These are phyloP conservation scores for Rhinogobius similis DNA, from an alignment of 2,113 vertebrate species.

Conservation along the genomic window DNA sequence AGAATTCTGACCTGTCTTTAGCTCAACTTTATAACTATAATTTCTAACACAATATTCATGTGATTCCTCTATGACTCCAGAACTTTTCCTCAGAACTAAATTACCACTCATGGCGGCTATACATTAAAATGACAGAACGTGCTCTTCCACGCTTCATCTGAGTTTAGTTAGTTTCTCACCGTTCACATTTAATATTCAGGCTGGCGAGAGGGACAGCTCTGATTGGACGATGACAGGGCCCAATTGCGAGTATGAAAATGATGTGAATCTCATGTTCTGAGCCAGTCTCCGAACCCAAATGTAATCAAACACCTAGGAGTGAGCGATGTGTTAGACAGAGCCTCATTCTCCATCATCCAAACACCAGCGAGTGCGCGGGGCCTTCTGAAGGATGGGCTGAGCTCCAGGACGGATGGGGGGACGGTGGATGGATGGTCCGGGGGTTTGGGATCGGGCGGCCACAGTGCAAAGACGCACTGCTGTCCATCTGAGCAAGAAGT, in stretches of 20 bases:
- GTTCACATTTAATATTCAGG: slow-evolving; percentile 1
- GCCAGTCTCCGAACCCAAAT: not conserved
- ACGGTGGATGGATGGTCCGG: not conserved
- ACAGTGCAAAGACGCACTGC: not conserved
- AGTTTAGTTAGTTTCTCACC: not conserved
- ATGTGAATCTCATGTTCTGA: slow-evolving; percentile 1
- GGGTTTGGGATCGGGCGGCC: not conserved
- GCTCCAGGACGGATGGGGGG: not conserved
- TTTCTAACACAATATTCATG: not conserved
- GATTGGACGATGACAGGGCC: not conserved
- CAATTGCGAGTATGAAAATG: not conserved
- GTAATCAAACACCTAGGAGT: not conserved
- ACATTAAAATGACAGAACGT: not conserved
- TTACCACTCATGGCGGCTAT: not conserved
- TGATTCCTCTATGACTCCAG: not conserved
- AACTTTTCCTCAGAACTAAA: not conserved
- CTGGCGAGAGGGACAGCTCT: not conserved
- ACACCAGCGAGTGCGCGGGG: not conserved
- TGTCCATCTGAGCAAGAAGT: not conserved
- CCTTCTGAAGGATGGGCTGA: slow-evolving; percentile 2
- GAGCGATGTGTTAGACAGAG: slow-evolving; percentile 2
- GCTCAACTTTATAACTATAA: too few relatives aligned
- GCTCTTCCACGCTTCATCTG: not conserved
- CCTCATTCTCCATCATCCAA: slow-evolving; percentile 4
- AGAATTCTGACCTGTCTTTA: too few relatives aligned